Evolutionary conservation across 2,888 invertebrate genomes (phyloP).

Genomic region (Rhynchonema sp.): DNA sequence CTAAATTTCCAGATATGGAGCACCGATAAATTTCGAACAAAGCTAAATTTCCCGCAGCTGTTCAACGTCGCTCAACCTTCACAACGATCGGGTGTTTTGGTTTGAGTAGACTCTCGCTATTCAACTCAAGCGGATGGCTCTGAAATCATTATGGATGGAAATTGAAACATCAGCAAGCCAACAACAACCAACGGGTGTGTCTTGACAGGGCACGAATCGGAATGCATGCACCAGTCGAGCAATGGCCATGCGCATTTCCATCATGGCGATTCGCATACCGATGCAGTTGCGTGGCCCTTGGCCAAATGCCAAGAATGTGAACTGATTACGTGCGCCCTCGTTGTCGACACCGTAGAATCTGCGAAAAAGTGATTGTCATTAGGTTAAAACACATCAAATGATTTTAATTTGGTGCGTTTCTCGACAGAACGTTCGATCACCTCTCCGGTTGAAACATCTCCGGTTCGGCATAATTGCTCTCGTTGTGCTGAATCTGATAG

Average conservation of each 20-base stretch:
- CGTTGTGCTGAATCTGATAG: neutral
- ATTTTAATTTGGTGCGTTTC: no score
- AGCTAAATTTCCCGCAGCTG: no score
- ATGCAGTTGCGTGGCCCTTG: neutral
- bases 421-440: no score
- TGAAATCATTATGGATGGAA: neutral
- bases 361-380: no score
- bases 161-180: neutral
- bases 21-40: no score
- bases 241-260: neutral
- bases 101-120: neutral
- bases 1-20: no score
- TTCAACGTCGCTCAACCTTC: neutral
- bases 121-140: neutral
- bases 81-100: neutral
- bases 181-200: neutral
- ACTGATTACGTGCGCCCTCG: neutral
- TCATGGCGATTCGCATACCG: neutral
- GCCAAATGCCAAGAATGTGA: neutral
- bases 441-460: neutral
- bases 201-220: constrained; percentile 22
- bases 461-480: neutral
- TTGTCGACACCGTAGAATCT: no score
- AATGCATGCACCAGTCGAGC: constrained; percentile 10
- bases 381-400: no score